phyloP scores from a whole-genome alignment of 2,797 vertebrate species.

The Microhierax caerulescens region DNA sequence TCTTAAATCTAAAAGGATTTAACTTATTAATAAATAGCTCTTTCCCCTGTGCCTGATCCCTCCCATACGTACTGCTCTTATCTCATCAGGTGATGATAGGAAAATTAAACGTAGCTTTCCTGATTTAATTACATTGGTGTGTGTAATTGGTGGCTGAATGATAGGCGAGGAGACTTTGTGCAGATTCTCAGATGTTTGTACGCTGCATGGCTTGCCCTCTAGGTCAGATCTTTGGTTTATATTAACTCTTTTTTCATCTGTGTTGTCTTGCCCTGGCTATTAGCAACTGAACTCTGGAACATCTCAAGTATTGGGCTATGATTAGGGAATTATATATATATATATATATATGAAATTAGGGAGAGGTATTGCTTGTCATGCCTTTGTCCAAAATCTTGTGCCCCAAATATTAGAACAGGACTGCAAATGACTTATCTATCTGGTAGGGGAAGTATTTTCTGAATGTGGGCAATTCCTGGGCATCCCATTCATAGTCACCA shows the following conservation, averaged over 20 bases:
- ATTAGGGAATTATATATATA: no score
- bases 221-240: not conserved
- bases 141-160: constrained; percentile 39
- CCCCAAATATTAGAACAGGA: not conserved
- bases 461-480: not conserved
- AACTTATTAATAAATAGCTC: constrained; percentile 54
- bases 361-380: not conserved
- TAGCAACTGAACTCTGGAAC: not conserved
- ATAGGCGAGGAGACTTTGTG: constrained; percentile 6
- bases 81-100: constrained; percentile 28
- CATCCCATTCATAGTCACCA: not conserved
- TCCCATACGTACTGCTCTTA: constrained; percentile 35
- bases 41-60: constrained; percentile 36
- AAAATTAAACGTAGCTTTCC: constrained; percentile 58
- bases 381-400: not conserved
- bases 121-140: constrained; percentile 54
- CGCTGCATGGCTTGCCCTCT: not conserved
- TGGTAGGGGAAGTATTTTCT: not conserved
- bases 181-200: constrained; percentile 14
- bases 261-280: not conserved
- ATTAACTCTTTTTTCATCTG: not conserved
- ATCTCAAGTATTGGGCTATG: not conserved
- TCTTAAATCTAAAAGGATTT: constrained; percentile 38
- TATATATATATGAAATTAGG: not conserved
- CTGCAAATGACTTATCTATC: not conserved